Conservation (phyloP, 2,797 vertebrate species). For the Dendrocincla fuliginosa region DNA sequence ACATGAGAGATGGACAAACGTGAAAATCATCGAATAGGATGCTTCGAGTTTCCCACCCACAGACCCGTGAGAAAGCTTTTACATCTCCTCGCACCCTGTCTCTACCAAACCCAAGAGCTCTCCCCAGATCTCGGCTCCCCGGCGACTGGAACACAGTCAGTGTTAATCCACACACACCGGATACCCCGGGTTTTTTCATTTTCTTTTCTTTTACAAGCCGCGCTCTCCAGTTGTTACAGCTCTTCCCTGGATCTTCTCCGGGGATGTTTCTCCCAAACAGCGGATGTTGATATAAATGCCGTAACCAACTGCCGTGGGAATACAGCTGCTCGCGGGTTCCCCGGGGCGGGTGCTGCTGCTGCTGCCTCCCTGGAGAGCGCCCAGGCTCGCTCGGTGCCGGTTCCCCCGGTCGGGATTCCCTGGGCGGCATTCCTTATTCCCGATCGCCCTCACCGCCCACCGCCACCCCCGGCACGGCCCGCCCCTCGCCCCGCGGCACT, state of each 20-base stretch:
- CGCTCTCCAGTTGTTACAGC: neutral
- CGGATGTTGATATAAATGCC: neutral
- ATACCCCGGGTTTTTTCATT: neutral
- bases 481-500: rapidly evolving
- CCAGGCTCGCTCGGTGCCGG: neutral
- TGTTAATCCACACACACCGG: rapidly evolving
- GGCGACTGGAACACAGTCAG: neutral
- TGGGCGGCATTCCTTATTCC: no score
- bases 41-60: neutral
- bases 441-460: no score
- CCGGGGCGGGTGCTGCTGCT: no score
- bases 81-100: rapidly evolving
- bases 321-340: neutral
- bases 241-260: no score
- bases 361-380: neutral
- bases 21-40: neutral
- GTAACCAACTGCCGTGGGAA: neutral
- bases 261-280: neutral
- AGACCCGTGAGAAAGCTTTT: neutral
- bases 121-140: neutral
- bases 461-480: rapidly evolving
- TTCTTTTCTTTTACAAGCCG: neutral
- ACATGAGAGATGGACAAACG: neutral
- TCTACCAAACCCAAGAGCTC: neutral
- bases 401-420: no score